phyloP scores from a whole-genome alignment of 2,113 vertebrate species.

The Pleuronectes platessa region DNA sequence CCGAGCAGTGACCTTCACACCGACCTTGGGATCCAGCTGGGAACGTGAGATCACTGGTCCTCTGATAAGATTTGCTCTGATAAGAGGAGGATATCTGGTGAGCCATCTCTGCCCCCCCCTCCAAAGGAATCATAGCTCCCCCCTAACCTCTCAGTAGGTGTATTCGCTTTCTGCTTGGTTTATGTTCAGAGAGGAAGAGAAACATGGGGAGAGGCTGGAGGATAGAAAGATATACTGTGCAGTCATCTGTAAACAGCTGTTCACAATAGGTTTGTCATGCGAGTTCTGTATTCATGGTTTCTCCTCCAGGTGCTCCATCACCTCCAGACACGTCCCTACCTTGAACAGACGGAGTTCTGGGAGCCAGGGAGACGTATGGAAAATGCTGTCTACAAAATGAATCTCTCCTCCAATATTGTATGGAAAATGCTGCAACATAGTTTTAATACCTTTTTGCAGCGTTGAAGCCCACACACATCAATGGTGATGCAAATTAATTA shows the following conservation, averaged over 20 bases:
- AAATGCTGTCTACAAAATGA: slow-evolving; percentile 10
- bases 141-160: slow-evolving; percentile 8
- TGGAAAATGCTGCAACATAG: no score
- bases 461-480: no score
- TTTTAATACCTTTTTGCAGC: no score
- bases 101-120: slow-evolving; percentile 8
- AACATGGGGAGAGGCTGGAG: not conserved
- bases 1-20: slow-evolving; percentile 38
- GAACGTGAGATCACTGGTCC: slow-evolving; percentile 38
- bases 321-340: slow-evolving; percentile 29
- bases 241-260: slow-evolving; percentile 35
- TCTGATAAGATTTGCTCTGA: slow-evolving; percentile 47
- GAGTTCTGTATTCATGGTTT: slow-evolving; percentile 26
- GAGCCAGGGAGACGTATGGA: slow-evolving; percentile 44
- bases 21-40: slow-evolving; percentile 46
- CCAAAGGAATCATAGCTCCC: slow-evolving; percentile 9
- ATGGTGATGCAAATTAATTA: no score
- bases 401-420: slow-evolving; percentile 9
- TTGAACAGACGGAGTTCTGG: slow-evolving; percentile 60
- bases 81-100: slow-evolving; percentile 37
- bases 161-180: slow-evolving; percentile 36
- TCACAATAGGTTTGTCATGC: slow-evolving; percentile 42
- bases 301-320: slow-evolving; percentile 48
- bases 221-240: slow-evolving; percentile 38
- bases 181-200: slow-evolving; percentile 6